A percentile compares a stretch with the other conserved stretches of the same genome.
phyloP scores from a whole-genome alignment of 2,797 vertebrate species.

The Todus mexicanus region DNA sequence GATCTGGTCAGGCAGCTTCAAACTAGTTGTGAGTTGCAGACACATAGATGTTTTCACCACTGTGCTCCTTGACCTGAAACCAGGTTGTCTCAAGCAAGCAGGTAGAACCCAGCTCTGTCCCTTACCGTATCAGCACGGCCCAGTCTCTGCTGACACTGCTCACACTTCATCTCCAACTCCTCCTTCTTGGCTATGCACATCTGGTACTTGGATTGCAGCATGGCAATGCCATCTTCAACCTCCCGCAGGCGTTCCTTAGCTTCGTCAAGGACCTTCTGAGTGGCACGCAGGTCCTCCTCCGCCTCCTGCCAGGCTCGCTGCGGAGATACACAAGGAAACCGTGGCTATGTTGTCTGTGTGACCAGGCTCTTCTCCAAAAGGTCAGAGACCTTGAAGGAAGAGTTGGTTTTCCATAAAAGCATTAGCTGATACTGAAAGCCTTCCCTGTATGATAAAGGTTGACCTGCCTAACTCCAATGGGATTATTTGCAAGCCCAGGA shows the following conservation, averaged over 20 bases:
- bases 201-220: slow-evolving; percentile 82
- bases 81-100: not conserved
- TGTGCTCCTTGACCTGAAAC: not conserved
- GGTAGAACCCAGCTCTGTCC: not conserved
- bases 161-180: slow-evolving; percentile 85
- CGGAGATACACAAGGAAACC: not conserved
- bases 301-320: slow-evolving; percentile 85
- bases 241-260: slow-evolving; percentile 78
- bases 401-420: not conserved
- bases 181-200: slow-evolving; percentile 84
- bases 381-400: not conserved
- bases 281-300: slow-evolving; percentile 82
- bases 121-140: slow-evolving; percentile 82
- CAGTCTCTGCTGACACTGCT: slow-evolving; percentile 84
- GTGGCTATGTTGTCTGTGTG: no score
- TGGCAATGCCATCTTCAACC: slow-evolving; percentile 81
- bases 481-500: not conserved
- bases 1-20: not conserved
- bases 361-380: not conserved
- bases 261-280: slow-evolving; percentile 81
- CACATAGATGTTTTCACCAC: not conserved
- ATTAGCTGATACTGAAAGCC: not conserved
- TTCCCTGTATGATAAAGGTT: not conserved
- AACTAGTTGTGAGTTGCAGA: not conserved
- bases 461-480: not conserved